A percentile compares a stretch with the other conserved stretches of the same genome.
Evolutionary conservation across 2,113 vertebrate species (phyloP).

Genomic region (Lutjanus erythropterus): DNA sequence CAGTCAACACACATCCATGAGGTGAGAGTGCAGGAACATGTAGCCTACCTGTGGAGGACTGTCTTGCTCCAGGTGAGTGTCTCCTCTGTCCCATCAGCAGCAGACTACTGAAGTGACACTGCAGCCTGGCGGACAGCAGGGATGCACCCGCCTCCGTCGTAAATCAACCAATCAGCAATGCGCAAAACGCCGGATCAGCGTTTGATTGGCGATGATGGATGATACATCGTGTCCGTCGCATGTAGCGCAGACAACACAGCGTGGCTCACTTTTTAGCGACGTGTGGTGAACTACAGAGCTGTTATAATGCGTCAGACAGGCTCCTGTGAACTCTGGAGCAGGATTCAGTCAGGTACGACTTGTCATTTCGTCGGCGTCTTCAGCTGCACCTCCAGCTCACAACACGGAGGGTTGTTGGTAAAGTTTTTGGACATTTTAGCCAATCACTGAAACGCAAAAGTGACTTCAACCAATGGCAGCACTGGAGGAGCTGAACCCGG

Average conservation of each 20-base stretch:
- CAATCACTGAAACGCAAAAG: constrained; percentile 73
- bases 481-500: constrained; percentile 74
- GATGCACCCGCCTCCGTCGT: constrained; percentile 54
- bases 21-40: background rate
- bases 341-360: background rate
- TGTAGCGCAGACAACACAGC: background rate
- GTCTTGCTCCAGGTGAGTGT: constrained; percentile 37
- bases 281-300: too few relatives aligned
- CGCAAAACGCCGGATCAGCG: constrained; percentile 55
- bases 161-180: constrained; percentile 77
- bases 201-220: constrained; percentile 71
- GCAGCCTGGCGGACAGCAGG: constrained; percentile 33
- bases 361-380: background rate
- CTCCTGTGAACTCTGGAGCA: background rate
- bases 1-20: background rate
- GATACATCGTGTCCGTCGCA: background rate
- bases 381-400: background rate
- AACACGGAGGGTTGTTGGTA: background rate
- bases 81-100: constrained; percentile 58
- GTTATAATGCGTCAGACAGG: background rate
- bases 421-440: constrained; percentile 22
- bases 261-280: background rate
- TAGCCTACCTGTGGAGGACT: constrained; percentile 61
- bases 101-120: constrained; percentile 40
- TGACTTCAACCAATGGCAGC: constrained; percentile 74